Base-by-base conservation (phyloP, 2,888 invertebrate genomes). In the Drosophila siamana region DNA sequence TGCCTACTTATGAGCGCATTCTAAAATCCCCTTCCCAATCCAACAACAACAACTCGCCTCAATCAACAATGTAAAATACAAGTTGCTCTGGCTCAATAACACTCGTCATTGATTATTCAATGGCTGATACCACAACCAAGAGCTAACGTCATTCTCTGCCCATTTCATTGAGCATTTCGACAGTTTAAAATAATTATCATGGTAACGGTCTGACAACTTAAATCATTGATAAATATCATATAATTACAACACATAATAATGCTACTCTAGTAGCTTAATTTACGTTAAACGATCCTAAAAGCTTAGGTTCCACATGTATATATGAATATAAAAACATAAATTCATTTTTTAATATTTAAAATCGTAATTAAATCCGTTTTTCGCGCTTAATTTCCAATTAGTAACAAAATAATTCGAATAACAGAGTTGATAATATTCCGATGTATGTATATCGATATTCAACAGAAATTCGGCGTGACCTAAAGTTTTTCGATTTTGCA, bases 1-100 rank as follows among this genome's bases (percentile, higher is more conserved):
- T 77, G 74, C 80, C 80, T 83, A 67, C 80, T 67, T 80, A 68
- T 55, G 59, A 74, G 80, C 83, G 74, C 80, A 70, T 59, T 63
- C 36, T 54, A 68, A 63, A 57, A 51, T 59, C 61, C 38, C 63
- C 28, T 16, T 52, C 28, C 44, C 26, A 38, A 6, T 11, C 47
- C 41, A 22, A 36, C 33, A 43, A 36, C 22, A 26, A 38, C 15
- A 46, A 33, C 40, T 44, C 22, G 38, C 44, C 33, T 44, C 62
- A 72, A 65, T 69, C 73, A 77, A 73, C 78, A 75, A 64, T 74
- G 56, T 59, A 16, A 57, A 57, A 26, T 71, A 54, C 38, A 61
- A 64, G 33, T 55, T 55, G 11, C 28, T 46, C 4, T 30, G 26
- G 44, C 55, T 76, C 68, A 71, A 71, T 69, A 68, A 63, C 54